Evolutionary conservation across 2,113 vertebrate species (phyloP).

Genomic region (Charadrius vociferus): DNA sequence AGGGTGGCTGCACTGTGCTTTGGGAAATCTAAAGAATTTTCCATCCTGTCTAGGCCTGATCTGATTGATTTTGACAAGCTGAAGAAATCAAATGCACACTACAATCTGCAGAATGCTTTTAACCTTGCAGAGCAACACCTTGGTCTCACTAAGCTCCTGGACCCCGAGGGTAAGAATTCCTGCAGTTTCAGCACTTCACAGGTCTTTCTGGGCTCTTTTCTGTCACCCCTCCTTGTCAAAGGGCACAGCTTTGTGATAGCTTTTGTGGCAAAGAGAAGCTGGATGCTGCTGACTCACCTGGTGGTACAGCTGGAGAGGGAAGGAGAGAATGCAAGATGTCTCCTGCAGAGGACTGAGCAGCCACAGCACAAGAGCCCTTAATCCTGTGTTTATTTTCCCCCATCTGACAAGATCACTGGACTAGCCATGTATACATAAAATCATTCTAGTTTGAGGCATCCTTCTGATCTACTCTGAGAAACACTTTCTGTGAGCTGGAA

Average conservation of each 20-base stretch:
- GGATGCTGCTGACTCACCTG: neutral
- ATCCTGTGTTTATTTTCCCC: neutral
- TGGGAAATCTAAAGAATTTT: conserved; percentile 28
- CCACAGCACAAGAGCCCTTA: neutral
- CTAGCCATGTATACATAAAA: neutral
- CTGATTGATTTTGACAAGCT: conserved; percentile 97
- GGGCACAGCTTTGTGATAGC: neutral
- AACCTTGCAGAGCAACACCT: conserved; percentile 97
- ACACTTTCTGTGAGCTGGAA: neutral
- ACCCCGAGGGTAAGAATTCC: conserved; percentile 88
- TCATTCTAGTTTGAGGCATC: neutral
- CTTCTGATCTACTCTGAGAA: neutral
- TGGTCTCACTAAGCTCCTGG: conserved; percentile 93
- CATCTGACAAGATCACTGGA: neutral
- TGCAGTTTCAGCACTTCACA: neutral
- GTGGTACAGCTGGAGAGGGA: neutral
- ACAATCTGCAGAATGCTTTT: conserved; percentile 98
- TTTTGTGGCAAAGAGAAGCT: neutral
- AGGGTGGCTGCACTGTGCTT: neutral
- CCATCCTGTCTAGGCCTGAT: conserved; percentile 83
- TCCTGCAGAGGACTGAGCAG: neutral
- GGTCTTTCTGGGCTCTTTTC: neutral
- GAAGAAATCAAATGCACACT: conserved; percentile 97
- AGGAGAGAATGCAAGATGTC: neutral
- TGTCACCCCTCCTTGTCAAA: neutral